A percentile compares a stretch with the other conserved stretches of the same genome.
Conservation (phyloP, 2,797 vertebrate genomes). For the Urophycis tenuis region DNA sequence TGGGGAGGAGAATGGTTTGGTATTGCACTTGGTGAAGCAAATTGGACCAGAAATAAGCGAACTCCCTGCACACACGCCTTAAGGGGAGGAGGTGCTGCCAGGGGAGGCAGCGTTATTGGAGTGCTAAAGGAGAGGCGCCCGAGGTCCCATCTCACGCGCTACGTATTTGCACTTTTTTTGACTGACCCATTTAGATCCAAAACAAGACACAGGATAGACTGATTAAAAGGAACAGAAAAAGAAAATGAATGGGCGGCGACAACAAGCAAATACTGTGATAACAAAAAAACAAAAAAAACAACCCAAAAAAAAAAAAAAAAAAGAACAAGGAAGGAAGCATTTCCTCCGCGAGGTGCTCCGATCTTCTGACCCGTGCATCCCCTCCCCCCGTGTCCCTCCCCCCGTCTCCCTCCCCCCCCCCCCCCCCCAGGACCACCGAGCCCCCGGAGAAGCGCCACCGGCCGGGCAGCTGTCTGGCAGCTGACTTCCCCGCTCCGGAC, state of each 20-base stretch:
- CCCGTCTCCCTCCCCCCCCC: neutral
- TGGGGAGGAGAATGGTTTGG: neutral
- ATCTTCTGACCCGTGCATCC: neutral
- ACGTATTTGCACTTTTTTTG: neutral
- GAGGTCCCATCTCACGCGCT: neutral
- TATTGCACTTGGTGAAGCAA: neutral
- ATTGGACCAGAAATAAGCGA: neutral
- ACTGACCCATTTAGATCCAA: neutral
- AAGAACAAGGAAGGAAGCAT: too few relatives aligned
- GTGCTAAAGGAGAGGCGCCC: neutral
- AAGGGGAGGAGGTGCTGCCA: neutral
- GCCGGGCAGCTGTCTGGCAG: slow-evolving; percentile 72
- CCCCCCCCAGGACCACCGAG: slow-evolving; percentile 70
- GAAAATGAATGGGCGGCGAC: neutral
- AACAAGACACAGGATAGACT: neutral
- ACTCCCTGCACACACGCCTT: neutral
- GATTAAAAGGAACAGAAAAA: neutral
- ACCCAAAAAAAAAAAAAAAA: too few relatives aligned
- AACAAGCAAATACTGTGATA: too few relatives aligned
- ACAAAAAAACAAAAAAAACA: too few relatives aligned
- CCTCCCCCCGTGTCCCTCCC: neutral
- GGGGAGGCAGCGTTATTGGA: neutral
- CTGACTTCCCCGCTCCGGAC: slow-evolving; percentile 57
- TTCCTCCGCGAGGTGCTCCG: neutral
- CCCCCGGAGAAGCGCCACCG: slow-evolving; percentile 70